Conservation (phyloP, 2,113 vertebrate genomes). For the Lontra canadensis region DNA sequence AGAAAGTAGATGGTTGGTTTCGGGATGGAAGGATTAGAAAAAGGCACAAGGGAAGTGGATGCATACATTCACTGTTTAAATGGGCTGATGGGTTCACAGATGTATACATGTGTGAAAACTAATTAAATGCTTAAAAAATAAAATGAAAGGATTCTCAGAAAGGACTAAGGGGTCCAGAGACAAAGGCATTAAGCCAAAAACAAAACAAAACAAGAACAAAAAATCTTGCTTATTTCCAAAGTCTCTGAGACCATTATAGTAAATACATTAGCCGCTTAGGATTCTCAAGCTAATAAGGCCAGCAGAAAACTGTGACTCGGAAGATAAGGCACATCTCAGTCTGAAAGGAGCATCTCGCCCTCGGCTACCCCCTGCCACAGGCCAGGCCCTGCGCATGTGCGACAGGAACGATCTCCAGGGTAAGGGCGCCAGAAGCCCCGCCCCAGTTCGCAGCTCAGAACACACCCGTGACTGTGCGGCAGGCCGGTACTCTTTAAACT, state of each 20-base stretch:
- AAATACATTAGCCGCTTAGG: background rate
- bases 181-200: background rate
- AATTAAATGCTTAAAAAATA: background rate
- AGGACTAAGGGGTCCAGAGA: background rate
- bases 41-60: background rate
- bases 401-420: too few species aligned
- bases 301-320: background rate
- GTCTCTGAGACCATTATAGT: background rate
- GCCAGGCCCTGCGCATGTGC: background rate
- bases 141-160: background rate
- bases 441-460: background rate
- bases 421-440: too few species aligned
- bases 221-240: background rate
- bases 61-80: background rate
- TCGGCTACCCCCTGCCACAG: rapidly evolving
- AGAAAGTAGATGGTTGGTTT: background rate
- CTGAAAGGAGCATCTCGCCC: background rate
- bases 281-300: background rate
- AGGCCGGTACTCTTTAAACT: background rate
- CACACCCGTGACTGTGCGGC: background rate
- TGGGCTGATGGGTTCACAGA: background rate
- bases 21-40: background rate
- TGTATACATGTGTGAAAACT: background rate
- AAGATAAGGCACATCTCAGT: background rate
- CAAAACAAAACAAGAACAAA: background rate